Base-by-base conservation (phyloP, 2,888 invertebrate species). In the Polia nebulosa region DNA sequence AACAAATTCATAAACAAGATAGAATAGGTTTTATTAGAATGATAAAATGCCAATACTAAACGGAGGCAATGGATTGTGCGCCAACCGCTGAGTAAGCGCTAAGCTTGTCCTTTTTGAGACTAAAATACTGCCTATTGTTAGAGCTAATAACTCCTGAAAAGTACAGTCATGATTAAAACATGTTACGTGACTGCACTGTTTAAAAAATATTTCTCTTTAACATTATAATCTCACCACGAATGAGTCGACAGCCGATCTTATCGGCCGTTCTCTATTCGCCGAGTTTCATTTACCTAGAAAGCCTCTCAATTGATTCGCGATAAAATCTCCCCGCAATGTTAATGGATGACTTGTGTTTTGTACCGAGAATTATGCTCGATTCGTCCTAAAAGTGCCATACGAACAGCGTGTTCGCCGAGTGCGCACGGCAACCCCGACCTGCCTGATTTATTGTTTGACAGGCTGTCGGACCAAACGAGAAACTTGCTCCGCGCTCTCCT, bases 391-490 rank as follows among this genome's bases (percentile, higher is more conserved):
- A 88, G 85, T 80, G 86, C 77, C 85, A 81, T 63, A 63, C 69
- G 62, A 72, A 53, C 71, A 6, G 52, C 17, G 58, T 39, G 55
- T 41, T 49, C n/a, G 47, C 57, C 20, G 53, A 57, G 45, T 73
- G 82, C 65, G 49, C 61, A 72, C 79, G 65, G 78, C 76, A 80
- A 78, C 82, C 78, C 82, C 80, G 81, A 81, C 76, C 79, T 59
- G 70, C 68, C 82, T 86, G 86, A 89, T 87, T 90, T 90, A 90
- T 88, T 86, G 82, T 63, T 67, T 71, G 85, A 85, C 83, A 75
- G 66, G 72, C 71, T 70, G 76, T 82, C 84, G 73, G 81, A 81
- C 71, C 55, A 71, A 88, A 87, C 84, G 82, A 84, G 87, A 86
- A 90, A 89, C 89, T 84, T 70, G 90, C 78, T 75, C 65, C 36